Evolutionary conservation across 1,140 invertebrate species (phyloP).

Genomic region (Sinonovacula constricta): DNA sequence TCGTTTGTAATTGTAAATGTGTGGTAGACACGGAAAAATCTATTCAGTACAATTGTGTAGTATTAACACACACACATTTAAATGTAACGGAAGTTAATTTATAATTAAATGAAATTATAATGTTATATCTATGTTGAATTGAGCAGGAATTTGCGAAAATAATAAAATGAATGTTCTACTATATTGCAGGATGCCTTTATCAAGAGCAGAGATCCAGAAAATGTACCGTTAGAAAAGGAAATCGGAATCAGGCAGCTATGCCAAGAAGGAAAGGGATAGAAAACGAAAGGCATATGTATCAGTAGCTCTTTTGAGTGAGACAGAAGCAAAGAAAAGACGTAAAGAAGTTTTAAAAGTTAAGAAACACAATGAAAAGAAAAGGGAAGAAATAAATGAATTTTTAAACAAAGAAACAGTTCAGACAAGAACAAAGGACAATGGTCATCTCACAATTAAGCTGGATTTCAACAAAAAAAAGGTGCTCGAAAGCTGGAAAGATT

Average conservation of each 20-base stretch:
- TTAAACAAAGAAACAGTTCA: not conserved
- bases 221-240: too few species aligned
- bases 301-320: not conserved
- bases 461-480: not conserved
- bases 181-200: too few species aligned
- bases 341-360: not conserved
- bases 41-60: too few species aligned
- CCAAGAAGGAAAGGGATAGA: slow-evolving; percentile 18
- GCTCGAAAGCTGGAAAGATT: not conserved
- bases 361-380: not conserved
- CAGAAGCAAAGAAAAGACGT: slow-evolving; percentile 6
- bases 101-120: too few species aligned
- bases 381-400: not conserved
- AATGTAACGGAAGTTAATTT: too few species aligned
- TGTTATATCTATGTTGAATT: too few species aligned
- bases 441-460: not conserved
- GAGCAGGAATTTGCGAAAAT: too few species aligned
- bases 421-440: not conserved
- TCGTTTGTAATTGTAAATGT: too few species aligned
- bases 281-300: slow-evolving; percentile 17
- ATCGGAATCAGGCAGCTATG: not conserved
- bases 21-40: too few species aligned
- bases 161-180: too few species aligned
- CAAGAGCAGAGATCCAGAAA: too few species aligned
- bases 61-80: too few species aligned